Percentiles rank a stretch among this genome's conserved stretches.
phyloP scores from a whole-genome alignment of 2,113 vertebrate genomes.

The Hydrolagus affinis region DNA sequence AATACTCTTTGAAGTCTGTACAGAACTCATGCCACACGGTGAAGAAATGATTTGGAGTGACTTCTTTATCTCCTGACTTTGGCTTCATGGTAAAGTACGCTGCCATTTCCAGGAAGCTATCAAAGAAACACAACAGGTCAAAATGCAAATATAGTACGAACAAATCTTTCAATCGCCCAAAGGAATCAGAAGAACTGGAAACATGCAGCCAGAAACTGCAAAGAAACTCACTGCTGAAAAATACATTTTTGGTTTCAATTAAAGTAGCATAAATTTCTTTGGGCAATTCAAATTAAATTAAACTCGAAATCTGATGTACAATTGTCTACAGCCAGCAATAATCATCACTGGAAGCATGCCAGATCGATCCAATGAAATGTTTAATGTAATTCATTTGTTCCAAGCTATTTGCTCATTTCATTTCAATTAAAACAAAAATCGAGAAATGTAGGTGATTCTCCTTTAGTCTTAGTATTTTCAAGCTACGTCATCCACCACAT shows the following conservation, averaged over 20 bases:
- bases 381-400: no score
- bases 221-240: neutral
- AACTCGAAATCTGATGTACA: no score
- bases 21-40: constrained; percentile 93
- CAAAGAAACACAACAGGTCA: constrained; percentile 42
- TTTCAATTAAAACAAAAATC: no score
- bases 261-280: neutral
- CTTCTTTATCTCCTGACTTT: constrained; percentile 87
- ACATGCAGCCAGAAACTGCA: neutral
- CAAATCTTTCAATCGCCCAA: neutral
- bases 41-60: constrained; percentile 84
- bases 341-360: no score
- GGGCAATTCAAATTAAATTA: neutral
- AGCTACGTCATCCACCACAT: no score
- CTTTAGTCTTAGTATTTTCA: no score
- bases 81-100: constrained; percentile 86
- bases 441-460: no score
- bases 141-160: neutral
- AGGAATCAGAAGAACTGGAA: neutral
- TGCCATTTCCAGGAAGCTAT: constrained; percentile 84
- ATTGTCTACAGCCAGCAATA: no score
- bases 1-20: constrained; percentile 91
- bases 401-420: no score
- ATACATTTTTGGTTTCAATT: neutral
- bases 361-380: no score